Base-by-base conservation (phyloP, 2,888 invertebrate genomes). In the Molanna angustata region DNA sequence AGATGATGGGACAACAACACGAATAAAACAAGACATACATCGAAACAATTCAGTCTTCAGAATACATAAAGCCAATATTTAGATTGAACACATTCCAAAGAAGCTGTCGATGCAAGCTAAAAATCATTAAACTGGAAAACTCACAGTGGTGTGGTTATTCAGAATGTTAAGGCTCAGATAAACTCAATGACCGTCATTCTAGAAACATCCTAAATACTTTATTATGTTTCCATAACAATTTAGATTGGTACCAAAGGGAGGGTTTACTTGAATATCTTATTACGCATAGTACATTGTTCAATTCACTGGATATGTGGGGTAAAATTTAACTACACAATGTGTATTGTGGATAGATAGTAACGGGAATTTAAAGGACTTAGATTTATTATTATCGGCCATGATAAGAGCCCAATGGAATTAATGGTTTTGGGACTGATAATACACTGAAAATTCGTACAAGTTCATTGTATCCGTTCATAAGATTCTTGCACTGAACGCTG, bases 121-220 rank as follows among this genome's bases (percentile, higher is more conserved):
- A 33, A 33, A 20, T 19, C 17, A 14, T 33, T 21, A 39, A 39
- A 37, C 22, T 37, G 43, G 45, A 52, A 45, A 52, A 39, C 51
- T 52, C 41, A 45, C 21, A 11, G 37, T 17, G 49, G 32, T 33
- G 35, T 27, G 33, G 11, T 22, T 27, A 17, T n/a, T 31, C 27
- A 17, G 11, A 33, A 19, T 33, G 17, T 45, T 45, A 16, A 32
- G 40, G 9, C 41, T 32, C 27, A 54, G 54, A 54, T 54, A 54
- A 54, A 54, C 49, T 49, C 45, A 54, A 49, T 54, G 54, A 45
- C 49, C 45, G 27, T 20, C 43, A 22, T 49, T 49, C 42, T 9
- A 33, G 44, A 13, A 31, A 43, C 17, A 49, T 45, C 44, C 20
- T 13, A 31, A 18, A 14, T 39, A 37, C 32, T 54, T 49, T 54